A percentile compares a stretch with the other conserved stretches of the same genome.
These are phyloP conservation scores for Alviniconcha marisindica DNA, from an alignment of 1,140 invertebrate species.

Conservation along the genomic window DNA sequence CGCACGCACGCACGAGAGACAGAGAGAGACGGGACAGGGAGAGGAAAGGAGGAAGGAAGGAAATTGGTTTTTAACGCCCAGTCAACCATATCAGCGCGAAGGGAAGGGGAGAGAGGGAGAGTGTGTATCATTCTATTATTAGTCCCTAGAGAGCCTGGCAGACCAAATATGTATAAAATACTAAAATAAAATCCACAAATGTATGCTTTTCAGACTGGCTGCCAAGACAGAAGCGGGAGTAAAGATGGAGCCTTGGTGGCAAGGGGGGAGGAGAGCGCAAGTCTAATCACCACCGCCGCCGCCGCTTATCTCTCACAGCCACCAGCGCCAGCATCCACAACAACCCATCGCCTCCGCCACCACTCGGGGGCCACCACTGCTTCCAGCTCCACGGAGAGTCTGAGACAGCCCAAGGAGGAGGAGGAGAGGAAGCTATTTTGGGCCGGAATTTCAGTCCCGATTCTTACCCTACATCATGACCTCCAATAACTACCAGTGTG, in stretches of 20 bases:
- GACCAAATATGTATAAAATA: too few species aligned
- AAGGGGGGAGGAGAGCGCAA: conserved; percentile 5
- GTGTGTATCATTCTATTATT: too few species aligned
- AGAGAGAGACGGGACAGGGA: too few species aligned
- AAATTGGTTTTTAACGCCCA: too few species aligned
- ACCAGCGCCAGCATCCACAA: background rate
- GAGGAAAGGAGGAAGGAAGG: too few species aligned
- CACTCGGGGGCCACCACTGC: background rate
- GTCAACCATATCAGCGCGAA: too few species aligned
- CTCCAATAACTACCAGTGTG: conserved; percentile 22
- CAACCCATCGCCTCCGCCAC: background rate
- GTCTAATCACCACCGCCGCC: conserved; percentile 14
- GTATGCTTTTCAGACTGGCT: too few species aligned
- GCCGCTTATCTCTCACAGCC: conserved; percentile 9
- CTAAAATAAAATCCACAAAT: too few species aligned
- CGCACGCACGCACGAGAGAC: too few species aligned
- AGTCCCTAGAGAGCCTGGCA: too few species aligned
- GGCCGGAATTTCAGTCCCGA: background rate
- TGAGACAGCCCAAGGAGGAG: background rate
- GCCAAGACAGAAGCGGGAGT: background rate
- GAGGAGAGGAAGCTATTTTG: background rate
- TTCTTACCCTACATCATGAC: background rate
- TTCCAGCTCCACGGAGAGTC: background rate
- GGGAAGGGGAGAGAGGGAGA: too few species aligned
- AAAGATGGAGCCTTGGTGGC: background rate